Evolutionary conservation across 2,888 invertebrate genomes (phyloP), one percentile per base, ranked within the genome.

Genomic region (Mythimna impura): DNA sequence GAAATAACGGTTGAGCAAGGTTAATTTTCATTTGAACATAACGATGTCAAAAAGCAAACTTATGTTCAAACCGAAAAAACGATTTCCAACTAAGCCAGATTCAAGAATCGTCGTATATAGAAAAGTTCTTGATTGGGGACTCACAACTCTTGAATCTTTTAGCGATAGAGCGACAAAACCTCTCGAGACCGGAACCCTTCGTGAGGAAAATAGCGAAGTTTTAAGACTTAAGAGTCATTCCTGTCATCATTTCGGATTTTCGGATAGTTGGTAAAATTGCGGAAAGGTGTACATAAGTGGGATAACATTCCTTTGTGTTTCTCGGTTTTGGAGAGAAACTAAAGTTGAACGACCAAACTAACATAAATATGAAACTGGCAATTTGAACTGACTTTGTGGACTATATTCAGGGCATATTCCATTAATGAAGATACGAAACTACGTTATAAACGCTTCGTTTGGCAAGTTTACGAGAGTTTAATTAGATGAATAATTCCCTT

Each of bases 161-260:
- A 87, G 81, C 84, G 81, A 79, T 75, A 87, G 84, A 78, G 77
- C 82, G 80, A 83, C 81, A 73, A 85, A 86, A 78, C 71, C 87
- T 87, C 88, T 57, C 60, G 84, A 84, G 88, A 84, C 76, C 71
- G 54, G 75, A 87, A 82, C 87, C 87, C 82, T 85, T 87, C 80
- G 83, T 78, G 80, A 84, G 78, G 81, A 81, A 87, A 87, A 86
- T 80, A 82, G 85, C 73, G 83, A 89, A 89, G 83, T 89, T 89
- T 87, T 84, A 82, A 87, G 82, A 78, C 78, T 81, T 73, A 70
- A 84, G 79, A 85, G 81, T 82, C 83, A 83, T 86, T 81, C 66
- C 74, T 81, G 85, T 88, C 87, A 83, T 88, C 86, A 87, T 85
- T 87, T 82, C 74, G 74, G 82, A 79, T 81, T 84, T 87, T 80